phyloP scores from a whole-genome alignment of 2,113 vertebrate species.

The Gallinago undulata region DNA sequence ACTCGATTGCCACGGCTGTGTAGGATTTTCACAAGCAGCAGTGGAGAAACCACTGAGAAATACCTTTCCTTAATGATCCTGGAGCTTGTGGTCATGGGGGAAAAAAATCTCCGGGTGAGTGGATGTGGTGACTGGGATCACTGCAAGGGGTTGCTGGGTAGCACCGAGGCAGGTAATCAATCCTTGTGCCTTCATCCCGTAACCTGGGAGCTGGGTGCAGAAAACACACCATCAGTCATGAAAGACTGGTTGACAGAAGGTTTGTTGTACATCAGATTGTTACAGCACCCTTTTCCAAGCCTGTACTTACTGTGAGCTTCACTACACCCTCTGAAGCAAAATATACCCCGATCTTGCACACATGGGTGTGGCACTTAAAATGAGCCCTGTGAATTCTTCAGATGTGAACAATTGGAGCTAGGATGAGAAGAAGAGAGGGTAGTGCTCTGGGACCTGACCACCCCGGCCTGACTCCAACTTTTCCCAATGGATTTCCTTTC shows the following conservation, averaged over 20 bases:
- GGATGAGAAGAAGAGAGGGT: neutral
- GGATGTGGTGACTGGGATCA: neutral
- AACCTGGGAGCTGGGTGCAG: neutral
- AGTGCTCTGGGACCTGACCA: neutral
- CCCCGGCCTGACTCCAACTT: neutral
- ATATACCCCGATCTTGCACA: neutral
- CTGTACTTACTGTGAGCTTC: neutral
- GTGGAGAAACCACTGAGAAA: neutral
- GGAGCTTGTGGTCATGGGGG: neutral
- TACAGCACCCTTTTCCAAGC: neutral
- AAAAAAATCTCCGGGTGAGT: rapidly evolving
- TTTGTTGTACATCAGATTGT: neutral
- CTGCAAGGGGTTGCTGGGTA: neutral
- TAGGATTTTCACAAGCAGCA: neutral
- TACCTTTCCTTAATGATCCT: neutral
- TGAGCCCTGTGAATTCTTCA: neutral
- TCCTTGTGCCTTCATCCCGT: neutral
- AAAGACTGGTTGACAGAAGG: neutral
- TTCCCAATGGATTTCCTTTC: neutral
- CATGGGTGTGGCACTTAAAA: neutral
- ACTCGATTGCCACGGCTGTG: neutral
- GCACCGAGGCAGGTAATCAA: neutral
- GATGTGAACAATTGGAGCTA: neutral
- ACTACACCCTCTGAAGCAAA: neutral
- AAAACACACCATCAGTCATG: rapidly evolving